These are phyloP conservation scores for Donacobius atricapilla DNA, from an alignment of 2,113 vertebrate genomes.

Conservation along the genomic window DNA sequence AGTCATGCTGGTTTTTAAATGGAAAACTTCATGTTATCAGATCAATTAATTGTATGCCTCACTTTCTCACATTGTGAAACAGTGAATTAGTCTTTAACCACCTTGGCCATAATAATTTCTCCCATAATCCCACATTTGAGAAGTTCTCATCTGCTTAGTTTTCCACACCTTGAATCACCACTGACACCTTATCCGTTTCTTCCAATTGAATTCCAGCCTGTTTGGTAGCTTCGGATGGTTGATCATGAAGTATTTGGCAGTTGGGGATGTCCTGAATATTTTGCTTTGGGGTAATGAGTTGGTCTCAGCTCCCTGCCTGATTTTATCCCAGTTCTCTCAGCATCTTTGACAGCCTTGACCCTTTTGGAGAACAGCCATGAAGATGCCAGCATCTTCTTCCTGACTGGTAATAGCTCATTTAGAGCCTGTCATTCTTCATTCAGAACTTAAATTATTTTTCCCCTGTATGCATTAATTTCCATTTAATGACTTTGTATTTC, in stretches of 20 bases:
- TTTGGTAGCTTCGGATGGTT: not conserved
- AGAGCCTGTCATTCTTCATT: slow-evolving; percentile 14
- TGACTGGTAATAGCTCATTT: not conserved
- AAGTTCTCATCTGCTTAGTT: not conserved
- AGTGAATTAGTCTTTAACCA: not conserved
- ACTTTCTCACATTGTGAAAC: not conserved
- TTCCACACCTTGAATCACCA: not conserved
- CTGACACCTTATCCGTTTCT: not conserved
- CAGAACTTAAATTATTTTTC: not conserved
- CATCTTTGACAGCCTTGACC: not conserved
- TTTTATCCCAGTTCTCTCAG: not conserved
- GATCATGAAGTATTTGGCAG: not conserved
- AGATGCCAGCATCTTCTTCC: not conserved
- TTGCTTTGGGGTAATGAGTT: not conserved
- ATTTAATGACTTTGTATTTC: slow-evolving; percentile 26
- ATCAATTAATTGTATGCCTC: not conserved
- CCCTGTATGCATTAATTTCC: slow-evolving; percentile 1
- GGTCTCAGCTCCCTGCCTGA: not conserved
- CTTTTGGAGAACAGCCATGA: not conserved
- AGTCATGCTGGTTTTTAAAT: not conserved
- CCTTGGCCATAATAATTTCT: not conserved
- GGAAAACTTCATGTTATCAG: not conserved
- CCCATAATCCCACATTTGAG: not conserved
- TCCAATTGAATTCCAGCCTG: not conserved
- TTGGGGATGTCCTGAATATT: not conserved